These are phyloP conservation scores for Caenorhabditis zanzibari DNA, from an alignment of 2,888 invertebrate genomes.

Conservation along the genomic window DNA sequence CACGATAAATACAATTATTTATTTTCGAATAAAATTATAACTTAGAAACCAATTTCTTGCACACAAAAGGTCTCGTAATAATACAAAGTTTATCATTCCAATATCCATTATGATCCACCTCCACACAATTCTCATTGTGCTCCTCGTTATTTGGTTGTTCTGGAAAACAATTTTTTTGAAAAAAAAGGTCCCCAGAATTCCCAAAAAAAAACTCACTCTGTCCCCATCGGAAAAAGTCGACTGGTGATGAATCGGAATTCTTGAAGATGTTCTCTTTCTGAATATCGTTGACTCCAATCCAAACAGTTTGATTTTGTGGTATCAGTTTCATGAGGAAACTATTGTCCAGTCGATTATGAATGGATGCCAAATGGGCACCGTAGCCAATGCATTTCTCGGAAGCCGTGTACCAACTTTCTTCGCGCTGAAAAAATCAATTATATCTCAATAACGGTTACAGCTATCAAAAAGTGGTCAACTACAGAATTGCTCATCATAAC, in stretches of 20 bases:
- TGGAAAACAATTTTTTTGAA: background rate
- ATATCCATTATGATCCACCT: slow-evolving; percentile 62
- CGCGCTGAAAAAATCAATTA: slow-evolving; percentile 32
- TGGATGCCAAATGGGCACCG: slow-evolving; percentile 73
- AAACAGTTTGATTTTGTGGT: slow-evolving; percentile 52
- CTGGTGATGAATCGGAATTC: slow-evolving; percentile 62
- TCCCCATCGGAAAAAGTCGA: slow-evolving; percentile 38
- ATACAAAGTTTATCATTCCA: slow-evolving; percentile 75
- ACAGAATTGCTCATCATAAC: too few relatives aligned
- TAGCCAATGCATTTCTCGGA: slow-evolving; percentile 73
- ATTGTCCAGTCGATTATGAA: slow-evolving; percentile 67
- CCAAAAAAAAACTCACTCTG: slow-evolving; percentile 23
- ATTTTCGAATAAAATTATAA: background rate
- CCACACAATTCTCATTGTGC: slow-evolving; percentile 77
- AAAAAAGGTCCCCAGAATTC: too few relatives aligned
- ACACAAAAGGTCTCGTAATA: slow-evolving; percentile 71
- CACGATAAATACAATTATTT: background rate
- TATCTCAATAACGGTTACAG: too few relatives aligned
- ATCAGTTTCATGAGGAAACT: slow-evolving; percentile 61
- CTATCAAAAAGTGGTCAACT: too few relatives aligned
- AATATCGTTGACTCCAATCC: slow-evolving; percentile 75
- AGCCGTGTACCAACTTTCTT: slow-evolving; percentile 71
- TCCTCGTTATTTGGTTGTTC: slow-evolving; percentile 76
- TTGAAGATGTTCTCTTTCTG: slow-evolving; percentile 73
- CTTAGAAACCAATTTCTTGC: slow-evolving; percentile 52